These are phyloP conservation scores for Diarsia rubi DNA, from an alignment of 2,888 invertebrate genomes.

Conservation along the genomic window DNA sequence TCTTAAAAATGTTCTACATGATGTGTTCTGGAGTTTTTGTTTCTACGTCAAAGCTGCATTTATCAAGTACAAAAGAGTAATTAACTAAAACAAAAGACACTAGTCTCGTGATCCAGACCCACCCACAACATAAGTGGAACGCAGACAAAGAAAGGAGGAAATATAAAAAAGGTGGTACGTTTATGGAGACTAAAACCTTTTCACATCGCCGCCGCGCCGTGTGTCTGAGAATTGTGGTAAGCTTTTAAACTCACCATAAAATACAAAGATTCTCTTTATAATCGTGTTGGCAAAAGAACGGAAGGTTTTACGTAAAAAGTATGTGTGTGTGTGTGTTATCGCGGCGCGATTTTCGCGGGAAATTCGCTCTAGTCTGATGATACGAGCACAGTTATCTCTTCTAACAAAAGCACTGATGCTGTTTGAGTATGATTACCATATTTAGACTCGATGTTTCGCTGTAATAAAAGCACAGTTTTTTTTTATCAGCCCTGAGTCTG, in stretches of 20 bases:
- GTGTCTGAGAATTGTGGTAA: slow-evolving; percentile 9
- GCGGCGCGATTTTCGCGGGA: slow-evolving; percentile 9
- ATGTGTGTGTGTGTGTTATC: slow-evolving; percentile 26
- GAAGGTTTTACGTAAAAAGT: slow-evolving; percentile 29
- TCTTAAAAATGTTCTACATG: not conserved
- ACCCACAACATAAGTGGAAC: not conserved
- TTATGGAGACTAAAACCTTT: not conserved
- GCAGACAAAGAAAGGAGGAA: not conserved
- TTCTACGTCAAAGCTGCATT: not conserved
- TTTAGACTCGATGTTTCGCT: not conserved
- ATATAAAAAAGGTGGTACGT: not conserved
- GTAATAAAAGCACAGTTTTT: not conserved
- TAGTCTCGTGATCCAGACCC: not conserved
- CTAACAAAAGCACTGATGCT: not conserved
- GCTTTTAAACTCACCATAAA: slow-evolving; percentile 4
- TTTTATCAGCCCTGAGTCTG: not conserved
- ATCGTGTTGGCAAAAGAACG: slow-evolving; percentile 11
- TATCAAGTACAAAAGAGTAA: slow-evolving; percentile 16
- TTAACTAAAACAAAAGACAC: slow-evolving; percentile 6
- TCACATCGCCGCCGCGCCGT: not conserved
- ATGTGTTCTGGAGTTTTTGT: not conserved
- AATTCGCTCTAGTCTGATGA: not conserved
- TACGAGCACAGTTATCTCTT: slow-evolving; percentile 15
- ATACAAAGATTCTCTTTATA: slow-evolving; percentile 9
- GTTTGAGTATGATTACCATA: slow-evolving; percentile 3